phyloP scores from a whole-genome alignment of 1,140 invertebrate species.

The Melitaea cinxia region DNA sequence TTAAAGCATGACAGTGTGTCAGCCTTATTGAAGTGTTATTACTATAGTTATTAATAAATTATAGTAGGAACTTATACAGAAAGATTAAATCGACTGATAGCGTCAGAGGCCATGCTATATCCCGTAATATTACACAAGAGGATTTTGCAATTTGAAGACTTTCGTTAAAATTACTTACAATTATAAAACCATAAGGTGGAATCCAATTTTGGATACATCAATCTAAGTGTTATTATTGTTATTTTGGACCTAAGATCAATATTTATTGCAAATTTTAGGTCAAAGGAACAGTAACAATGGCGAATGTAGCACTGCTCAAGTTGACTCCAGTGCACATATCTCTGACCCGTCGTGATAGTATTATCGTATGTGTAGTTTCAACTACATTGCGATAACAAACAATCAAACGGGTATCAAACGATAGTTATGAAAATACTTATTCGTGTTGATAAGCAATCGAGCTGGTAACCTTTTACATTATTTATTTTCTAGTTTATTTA shows the following conservation, averaged over 20 bases:
- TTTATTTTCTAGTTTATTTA: not conserved
- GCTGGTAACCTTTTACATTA: constrained; percentile 19
- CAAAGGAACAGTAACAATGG: constrained; percentile 11
- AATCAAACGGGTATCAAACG: constrained; percentile 34
- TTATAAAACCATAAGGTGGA: too few relatives aligned
- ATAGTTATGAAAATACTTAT: constrained; percentile 20
- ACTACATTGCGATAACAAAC: constrained; percentile 34
- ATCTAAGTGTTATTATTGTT: too few relatives aligned
- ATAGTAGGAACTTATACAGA: too few relatives aligned
- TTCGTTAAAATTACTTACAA: too few relatives aligned
- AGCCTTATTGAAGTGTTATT: too few relatives aligned
- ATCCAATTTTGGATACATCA: too few relatives aligned
- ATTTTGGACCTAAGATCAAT: not conserved
- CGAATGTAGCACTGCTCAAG: not conserved
- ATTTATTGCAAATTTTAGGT: not conserved
- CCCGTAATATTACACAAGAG: too few relatives aligned
- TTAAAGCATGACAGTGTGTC: too few relatives aligned
- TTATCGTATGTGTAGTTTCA: constrained; percentile 11
- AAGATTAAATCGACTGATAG: too few relatives aligned
- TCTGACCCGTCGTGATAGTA: constrained; percentile 21
- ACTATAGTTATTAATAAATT: too few relatives aligned
- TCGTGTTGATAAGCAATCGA: constrained; percentile 12
- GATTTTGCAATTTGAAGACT: too few relatives aligned
- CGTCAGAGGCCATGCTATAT: too few relatives aligned
- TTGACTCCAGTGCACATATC: constrained; percentile 12